These are phyloP conservation scores for Pagrus major DNA, from an alignment of 2,113 vertebrate species.

Conservation along the genomic window DNA sequence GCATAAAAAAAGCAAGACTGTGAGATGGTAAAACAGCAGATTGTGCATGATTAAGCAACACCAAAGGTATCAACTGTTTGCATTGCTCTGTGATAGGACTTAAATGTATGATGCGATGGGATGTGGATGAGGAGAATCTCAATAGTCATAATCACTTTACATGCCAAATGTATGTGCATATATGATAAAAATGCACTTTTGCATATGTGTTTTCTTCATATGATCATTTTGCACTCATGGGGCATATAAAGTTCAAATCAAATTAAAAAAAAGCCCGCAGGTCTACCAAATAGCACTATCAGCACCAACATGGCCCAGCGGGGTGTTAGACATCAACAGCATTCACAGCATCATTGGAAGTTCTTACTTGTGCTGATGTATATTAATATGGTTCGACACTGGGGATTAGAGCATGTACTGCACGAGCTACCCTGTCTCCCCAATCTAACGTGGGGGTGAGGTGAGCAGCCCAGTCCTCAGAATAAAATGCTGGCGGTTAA, in stretches of 20 bases:
- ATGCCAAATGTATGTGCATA: background rate
- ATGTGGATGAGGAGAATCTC: too few relatives aligned
- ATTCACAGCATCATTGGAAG: background rate
- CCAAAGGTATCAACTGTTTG: background rate
- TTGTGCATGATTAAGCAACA: background rate
- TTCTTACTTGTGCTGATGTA: background rate
- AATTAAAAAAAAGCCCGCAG: background rate
- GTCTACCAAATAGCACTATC: conserved; percentile 1
- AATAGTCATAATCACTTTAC: background rate
- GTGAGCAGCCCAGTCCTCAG: too few relatives aligned
- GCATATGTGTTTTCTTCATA: background rate
- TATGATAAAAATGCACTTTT: background rate
- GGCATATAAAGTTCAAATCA: background rate
- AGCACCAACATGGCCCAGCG: background rate
- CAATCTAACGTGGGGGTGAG: too few relatives aligned
- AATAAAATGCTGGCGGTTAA: too few relatives aligned
- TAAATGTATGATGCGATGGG: background rate
- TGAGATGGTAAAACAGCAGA: background rate
- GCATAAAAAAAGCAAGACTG: background rate
- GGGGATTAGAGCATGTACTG: background rate
- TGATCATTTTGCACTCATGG: background rate
- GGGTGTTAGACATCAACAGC: background rate
- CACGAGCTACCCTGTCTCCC: background rate
- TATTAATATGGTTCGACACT: background rate
- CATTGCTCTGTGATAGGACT: conserved; percentile 5